phyloP scores from a whole-genome alignment of 2,113 vertebrate species.

The Gnathonemus longibarbis region DNA sequence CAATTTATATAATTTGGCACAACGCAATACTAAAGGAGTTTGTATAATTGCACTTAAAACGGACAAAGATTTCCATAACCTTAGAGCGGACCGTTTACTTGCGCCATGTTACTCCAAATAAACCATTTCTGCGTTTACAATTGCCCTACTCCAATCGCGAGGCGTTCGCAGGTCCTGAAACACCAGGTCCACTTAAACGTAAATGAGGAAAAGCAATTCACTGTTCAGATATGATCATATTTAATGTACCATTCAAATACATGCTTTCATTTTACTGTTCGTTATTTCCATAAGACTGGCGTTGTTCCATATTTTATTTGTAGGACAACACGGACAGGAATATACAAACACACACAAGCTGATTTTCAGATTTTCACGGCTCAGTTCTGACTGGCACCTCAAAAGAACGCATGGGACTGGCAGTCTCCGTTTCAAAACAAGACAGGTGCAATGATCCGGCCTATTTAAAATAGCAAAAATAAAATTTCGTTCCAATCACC shows the following conservation, averaged over 20 bases:
- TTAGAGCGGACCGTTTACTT: not conserved
- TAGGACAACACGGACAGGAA: not conserved
- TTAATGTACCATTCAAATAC: not conserved
- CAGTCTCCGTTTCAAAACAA: constrained; percentile 43
- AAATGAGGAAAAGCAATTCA: not conserved
- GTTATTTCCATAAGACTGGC: not conserved
- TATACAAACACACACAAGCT: not conserved
- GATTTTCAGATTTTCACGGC: not conserved
- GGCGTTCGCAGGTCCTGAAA: not conserved
- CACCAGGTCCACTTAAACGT: not conserved
- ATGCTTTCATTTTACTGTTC: not conserved
- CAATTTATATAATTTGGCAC: not conserved
- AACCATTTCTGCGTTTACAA: not conserved
- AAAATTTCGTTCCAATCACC: constrained; percentile 40
- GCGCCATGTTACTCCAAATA: not conserved
- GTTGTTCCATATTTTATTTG: not conserved
- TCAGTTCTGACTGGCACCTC: not conserved
- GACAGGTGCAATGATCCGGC: constrained; percentile 46
- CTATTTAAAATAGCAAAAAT: constrained; percentile 16
- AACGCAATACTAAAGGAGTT: not conserved
- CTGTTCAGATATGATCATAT: not conserved
- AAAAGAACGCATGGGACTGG: constrained; percentile 39
- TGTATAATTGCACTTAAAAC: not conserved
- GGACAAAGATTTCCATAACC: not conserved
- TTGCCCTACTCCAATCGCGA: not conserved